Conservation (phyloP, 2,113 vertebrate species). For the Raja brachyura region DNA sequence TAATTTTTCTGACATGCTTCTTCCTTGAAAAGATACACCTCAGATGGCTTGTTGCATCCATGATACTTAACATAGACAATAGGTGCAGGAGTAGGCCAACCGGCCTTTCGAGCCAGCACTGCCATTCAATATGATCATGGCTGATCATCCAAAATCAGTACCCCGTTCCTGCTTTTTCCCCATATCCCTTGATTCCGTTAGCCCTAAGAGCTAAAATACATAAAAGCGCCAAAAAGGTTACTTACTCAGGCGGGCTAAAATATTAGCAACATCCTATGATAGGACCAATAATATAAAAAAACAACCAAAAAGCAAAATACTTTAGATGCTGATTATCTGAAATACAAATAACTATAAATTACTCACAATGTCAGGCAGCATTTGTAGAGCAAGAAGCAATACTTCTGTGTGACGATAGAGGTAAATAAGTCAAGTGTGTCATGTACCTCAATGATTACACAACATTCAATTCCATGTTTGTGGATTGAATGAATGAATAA, state of each 20-base stretch:
- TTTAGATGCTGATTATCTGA: no score
- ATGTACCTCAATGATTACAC: background rate
- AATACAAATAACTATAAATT: no score
- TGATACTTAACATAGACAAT: background rate
- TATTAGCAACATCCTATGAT: background rate
- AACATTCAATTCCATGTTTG: background rate
- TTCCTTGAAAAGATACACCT: background rate
- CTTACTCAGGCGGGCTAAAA: background rate
- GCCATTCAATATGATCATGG: no score
- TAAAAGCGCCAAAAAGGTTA: background rate
- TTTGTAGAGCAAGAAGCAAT: no score
- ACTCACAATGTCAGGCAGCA: no score
- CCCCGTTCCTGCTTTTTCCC: no score
- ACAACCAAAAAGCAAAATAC: background rate
- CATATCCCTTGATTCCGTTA: no score
- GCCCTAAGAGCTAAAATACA: background rate
- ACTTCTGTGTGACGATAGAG: no score
- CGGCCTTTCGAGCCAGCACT: no score
- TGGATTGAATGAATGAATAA: background rate
- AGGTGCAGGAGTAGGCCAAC: no score
- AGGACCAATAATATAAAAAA: background rate
- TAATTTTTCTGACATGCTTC: background rate
- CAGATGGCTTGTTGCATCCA: background rate
- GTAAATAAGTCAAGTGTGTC: background rate
- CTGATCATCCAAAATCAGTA: no score